These are phyloP conservation scores for Macrosteles quadrilineatus DNA, from an alignment of 1,140 invertebrate genomes.

Conservation along the genomic window DNA sequence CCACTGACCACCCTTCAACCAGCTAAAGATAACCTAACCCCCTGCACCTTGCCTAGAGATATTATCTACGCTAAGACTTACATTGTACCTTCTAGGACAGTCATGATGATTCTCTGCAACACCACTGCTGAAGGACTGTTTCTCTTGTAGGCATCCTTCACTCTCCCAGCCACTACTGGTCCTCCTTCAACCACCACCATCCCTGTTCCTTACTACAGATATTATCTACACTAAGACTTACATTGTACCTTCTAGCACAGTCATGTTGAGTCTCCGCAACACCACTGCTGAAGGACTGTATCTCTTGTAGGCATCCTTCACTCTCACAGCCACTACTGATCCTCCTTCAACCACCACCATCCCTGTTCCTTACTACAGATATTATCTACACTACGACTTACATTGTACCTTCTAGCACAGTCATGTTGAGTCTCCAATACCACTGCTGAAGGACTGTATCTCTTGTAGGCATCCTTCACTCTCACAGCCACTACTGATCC, in stretches of 20 bases:
- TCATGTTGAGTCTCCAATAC: constrained; percentile 27
- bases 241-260: constrained; percentile 22
- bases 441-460: constrained; percentile 15
- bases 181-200: not conserved
- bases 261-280: constrained; percentile 24
- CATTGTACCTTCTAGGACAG: constrained; percentile 43
- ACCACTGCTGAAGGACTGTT: constrained; percentile 38
- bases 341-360: not conserved
- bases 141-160: constrained; percentile 41
- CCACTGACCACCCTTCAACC: too few relatives aligned
- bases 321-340: not conserved
- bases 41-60: too few relatives aligned
- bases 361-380: too few relatives aligned
- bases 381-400: too few relatives aligned
- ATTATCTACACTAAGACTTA: too few relatives aligned
- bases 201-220: too few relatives aligned
- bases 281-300: constrained; percentile 15
- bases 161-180: constrained; percentile 5
- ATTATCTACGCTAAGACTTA: constrained; percentile 36
- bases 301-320: constrained; percentile 21
- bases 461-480: constrained; percentile 18
- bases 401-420: constrained; percentile 22
- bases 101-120: constrained; percentile 44
- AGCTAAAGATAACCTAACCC: too few relatives aligned
- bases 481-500: not conserved